phyloP scores from a whole-genome alignment of 2,797 vertebrate genomes.

The Micrastur ruficollis region DNA sequence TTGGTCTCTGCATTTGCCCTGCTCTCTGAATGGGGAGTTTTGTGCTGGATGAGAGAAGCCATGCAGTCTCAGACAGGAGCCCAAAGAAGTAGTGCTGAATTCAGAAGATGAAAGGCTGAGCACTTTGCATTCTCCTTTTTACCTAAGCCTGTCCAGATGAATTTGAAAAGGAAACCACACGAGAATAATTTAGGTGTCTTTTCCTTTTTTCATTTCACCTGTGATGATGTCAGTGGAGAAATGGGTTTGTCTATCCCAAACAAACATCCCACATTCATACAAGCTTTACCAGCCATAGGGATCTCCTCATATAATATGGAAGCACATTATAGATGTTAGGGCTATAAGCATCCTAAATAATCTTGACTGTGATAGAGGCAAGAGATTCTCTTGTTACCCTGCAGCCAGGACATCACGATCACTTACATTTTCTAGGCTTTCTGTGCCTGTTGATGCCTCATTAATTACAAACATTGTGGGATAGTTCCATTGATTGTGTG shows the following conservation, averaged over 20 bases:
- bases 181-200: not conserved
- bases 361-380: not conserved
- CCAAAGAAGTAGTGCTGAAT: not conserved
- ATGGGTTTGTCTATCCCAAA: not conserved
- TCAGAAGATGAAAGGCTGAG: constrained; percentile 8
- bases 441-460: not conserved
- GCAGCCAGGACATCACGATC: not conserved
- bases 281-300: not conserved
- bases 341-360: not conserved
- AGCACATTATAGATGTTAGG: not conserved
- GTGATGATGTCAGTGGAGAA: not conserved
- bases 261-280: not conserved
- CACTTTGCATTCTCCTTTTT: not conserved
- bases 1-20: not conserved
- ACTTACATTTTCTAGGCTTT: not conserved
- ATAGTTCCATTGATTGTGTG: not conserved
- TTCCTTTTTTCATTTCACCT: not conserved
- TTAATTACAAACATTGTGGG: not conserved
- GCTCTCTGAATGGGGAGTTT: constrained; percentile 2
- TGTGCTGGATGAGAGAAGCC: constrained; percentile 15
- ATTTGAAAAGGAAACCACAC: not conserved
- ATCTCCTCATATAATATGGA: not conserved
- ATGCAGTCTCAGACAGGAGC: not conserved
- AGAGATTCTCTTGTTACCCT: not conserved
- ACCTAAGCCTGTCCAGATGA: not conserved